These are phyloP conservation scores for Rhabdornis inornatus DNA, from an alignment of 2,113 vertebrate genomes.

Conservation along the genomic window DNA sequence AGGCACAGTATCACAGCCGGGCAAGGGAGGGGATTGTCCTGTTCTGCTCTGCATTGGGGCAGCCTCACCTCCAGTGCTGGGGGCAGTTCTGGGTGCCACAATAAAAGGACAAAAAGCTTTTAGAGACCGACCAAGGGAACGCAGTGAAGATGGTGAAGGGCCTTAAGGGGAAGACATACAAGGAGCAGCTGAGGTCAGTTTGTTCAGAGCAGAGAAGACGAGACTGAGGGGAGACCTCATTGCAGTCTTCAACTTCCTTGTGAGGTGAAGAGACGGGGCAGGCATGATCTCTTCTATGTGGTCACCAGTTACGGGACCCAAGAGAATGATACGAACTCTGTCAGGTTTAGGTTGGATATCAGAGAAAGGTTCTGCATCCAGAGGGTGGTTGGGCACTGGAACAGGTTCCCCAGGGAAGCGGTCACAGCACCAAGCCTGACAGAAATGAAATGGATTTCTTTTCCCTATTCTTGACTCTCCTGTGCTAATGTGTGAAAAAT, in stretches of 20 bases:
- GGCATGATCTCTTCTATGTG: neutral
- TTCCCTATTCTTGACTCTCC: rapidly evolving
- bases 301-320: neutral
- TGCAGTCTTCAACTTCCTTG: neutral
- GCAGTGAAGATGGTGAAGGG: neutral
- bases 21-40: rapidly evolving
- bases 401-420: neutral
- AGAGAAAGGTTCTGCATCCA: neutral
- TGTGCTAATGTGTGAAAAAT: rapidly evolving
- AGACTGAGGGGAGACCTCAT: neutral
- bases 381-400: neutral
- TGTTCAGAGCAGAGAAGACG: neutral
- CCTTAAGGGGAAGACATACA: neutral
- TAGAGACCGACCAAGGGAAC: neutral
- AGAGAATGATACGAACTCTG: neutral
- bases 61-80: rapidly evolving
- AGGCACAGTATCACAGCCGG: rapidly evolving
- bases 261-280: neutral
- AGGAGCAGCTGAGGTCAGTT: neutral
- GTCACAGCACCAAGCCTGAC: too few species aligned
- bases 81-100: neutral
- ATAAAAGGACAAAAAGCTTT: neutral
- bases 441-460: neutral
- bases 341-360: neutral
- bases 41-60: rapidly evolving